phyloP scores from a whole-genome alignment of 2,888 invertebrate species.

The Andrena praecox region DNA sequence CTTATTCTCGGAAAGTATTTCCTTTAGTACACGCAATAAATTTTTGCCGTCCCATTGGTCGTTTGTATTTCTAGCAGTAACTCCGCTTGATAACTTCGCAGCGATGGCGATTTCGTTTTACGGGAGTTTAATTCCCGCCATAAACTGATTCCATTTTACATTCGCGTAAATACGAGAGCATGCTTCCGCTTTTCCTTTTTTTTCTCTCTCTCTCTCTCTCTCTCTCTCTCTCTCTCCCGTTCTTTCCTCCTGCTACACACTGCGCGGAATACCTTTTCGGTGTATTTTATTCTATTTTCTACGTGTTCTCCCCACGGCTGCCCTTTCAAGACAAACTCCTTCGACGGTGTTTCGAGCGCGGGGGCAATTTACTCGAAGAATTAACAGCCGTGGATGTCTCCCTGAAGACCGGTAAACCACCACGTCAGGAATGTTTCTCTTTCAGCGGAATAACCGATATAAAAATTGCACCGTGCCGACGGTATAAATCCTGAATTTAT shows the following conservation, averaged over 20 bases:
- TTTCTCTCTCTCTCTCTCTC: not conserved
- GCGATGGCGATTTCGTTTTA: conserved; percentile 78
- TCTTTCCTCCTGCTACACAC: not conserved
- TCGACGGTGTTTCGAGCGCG: conserved; percentile 65
- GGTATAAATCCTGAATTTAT: conserved; percentile 52
- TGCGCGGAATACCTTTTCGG: conserved; percentile 37
- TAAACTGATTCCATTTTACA: conserved; percentile 75
- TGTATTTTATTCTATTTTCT: conserved; percentile 25
- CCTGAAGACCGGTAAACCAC: conserved; percentile 62
- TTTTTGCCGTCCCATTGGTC: conserved; percentile 78
- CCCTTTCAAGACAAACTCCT: conserved; percentile 45
- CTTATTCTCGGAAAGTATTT: conserved; percentile 51
- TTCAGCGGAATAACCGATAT: conserved; percentile 36
- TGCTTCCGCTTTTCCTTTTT: conserved; percentile 34
- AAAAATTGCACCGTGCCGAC: conserved; percentile 41
- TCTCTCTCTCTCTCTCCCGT: not conserved
- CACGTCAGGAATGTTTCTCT: conserved; percentile 36
- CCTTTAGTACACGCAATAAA: conserved; percentile 61
- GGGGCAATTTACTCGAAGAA: conserved; percentile 71
- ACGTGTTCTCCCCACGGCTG: not conserved
- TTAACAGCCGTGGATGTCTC: conserved; percentile 67
- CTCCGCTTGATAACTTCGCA: conserved; percentile 77
- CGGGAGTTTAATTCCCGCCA: conserved; percentile 78
- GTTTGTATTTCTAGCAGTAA: conserved; percentile 80
- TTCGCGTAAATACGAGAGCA: conserved; percentile 40